phyloP scores from a whole-genome alignment of 1,140 invertebrate genomes.

The Episyrphus balteatus region DNA sequence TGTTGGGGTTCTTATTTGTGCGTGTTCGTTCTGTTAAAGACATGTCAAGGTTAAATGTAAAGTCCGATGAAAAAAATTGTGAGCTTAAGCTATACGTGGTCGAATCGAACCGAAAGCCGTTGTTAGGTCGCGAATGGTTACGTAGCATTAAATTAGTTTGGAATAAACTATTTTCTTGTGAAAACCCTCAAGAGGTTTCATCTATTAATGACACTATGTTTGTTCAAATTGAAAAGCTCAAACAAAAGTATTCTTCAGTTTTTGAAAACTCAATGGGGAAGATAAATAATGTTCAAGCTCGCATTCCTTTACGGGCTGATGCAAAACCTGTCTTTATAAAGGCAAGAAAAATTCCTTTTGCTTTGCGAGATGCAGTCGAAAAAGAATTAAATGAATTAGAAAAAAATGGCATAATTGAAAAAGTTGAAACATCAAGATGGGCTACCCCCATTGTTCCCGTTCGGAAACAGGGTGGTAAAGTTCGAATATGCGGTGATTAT shows the following conservation, averaged over 20 bases:
- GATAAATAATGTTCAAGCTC: conserved; percentile 8
- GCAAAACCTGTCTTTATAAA: conserved; percentile 27
- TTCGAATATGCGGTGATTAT: conserved; percentile 8
- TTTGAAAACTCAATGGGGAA: conserved; percentile 8
- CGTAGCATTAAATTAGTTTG: no score
- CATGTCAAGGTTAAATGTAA: not conserved
- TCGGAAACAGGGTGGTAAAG: conserved; percentile 33
- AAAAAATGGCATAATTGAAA: not conserved
- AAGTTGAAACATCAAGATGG: conserved; percentile 16
- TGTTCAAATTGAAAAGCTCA: no score
- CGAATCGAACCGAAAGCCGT: not conserved
- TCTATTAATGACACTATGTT: no score
- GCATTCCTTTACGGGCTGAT: conserved; percentile 16
- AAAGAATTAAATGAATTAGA: not conserved
- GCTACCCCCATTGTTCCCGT: conserved; percentile 39
- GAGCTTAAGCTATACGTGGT: not conserved
- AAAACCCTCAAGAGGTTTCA: no score
- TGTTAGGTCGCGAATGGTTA: not conserved
- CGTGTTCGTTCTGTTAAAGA: not conserved
- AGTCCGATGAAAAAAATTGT: not conserved
- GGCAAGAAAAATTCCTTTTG: conserved; percentile 1
- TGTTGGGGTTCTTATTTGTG: not conserved
- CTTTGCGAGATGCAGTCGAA: conserved; percentile 1
- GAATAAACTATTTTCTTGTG: no score
- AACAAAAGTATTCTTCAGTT: not conserved